Evolutionary conservation across 2,888 invertebrate species (phyloP).

Genomic region (Mythimna lalbum): DNA sequence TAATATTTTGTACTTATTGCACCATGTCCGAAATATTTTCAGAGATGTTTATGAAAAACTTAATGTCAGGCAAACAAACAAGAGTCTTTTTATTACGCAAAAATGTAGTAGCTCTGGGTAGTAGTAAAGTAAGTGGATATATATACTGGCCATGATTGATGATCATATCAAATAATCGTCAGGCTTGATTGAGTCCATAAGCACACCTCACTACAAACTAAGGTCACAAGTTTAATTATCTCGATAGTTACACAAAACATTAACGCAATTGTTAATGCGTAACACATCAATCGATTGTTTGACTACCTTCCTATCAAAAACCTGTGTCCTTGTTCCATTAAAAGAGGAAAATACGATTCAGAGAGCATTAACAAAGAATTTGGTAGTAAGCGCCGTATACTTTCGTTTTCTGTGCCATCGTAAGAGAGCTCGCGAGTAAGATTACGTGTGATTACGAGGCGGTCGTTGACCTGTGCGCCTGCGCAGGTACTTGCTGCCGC

Average conservation of each 20-base stretch:
- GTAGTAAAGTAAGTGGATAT: not conserved
- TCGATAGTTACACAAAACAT: constrained; percentile 42
- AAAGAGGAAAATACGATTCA: constrained; percentile 51
- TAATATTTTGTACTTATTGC: too few relatives aligned
- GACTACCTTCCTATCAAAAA: constrained; percentile 45
- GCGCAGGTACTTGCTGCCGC: constrained; percentile 83
- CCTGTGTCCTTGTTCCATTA: constrained; percentile 61
- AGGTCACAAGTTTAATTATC: constrained; percentile 43
- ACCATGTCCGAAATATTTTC: not conserved
- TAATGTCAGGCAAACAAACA: not conserved
- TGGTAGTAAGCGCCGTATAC: constrained; percentile 69
- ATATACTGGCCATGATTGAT: constrained; percentile 9
- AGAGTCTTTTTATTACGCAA: not conserved
- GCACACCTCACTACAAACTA: not conserved
- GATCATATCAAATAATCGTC: constrained; percentile 21
- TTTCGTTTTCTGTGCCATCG: constrained; percentile 85
- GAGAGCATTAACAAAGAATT: constrained; percentile 40
- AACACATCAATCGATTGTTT: constrained; percentile 57
- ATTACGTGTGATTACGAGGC: constrained; percentile 83
- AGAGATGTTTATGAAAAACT: not conserved
- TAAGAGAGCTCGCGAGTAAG: constrained; percentile 79
- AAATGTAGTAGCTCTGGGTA: not conserved
- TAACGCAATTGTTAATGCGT: constrained; percentile 55
- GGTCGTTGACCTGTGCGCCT: constrained; percentile 78
- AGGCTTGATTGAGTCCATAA: constrained; percentile 45